These are phyloP conservation scores for Urocitellus parryii DNA, from an alignment of 2,113 vertebrate genomes.

Conservation along the genomic window DNA sequence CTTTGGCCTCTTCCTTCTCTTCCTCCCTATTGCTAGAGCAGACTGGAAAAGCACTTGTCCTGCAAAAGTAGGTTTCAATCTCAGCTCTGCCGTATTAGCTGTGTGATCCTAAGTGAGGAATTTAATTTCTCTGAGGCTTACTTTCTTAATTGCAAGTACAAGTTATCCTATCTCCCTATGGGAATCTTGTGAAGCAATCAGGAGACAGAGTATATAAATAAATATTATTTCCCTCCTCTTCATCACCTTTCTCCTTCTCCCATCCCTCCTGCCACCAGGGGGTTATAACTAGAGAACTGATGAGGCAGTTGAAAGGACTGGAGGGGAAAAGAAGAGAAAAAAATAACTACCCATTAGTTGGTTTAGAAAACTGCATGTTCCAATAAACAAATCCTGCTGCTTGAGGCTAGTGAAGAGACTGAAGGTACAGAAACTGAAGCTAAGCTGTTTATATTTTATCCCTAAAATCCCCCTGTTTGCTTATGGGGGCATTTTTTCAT, in stretches of 20 bases:
- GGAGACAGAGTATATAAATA: neutral
- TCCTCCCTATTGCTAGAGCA: neutral
- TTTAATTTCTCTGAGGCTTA: constrained; percentile 44
- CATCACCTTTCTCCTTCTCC: neutral
- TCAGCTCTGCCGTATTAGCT: constrained; percentile 5
- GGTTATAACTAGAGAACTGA: constrained; percentile 3
- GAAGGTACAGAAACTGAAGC: constrained; percentile 36
- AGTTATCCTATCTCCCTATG: neutral
- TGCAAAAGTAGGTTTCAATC: neutral
- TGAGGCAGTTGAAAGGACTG: constrained; percentile 7
- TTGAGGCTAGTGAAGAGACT: constrained; percentile 53
- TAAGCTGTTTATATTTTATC: constrained; percentile 62
- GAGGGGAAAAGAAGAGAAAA: constrained; percentile 27
- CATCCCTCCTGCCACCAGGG: neutral
- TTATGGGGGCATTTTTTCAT: constrained; percentile 61
- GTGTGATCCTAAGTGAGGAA: neutral
- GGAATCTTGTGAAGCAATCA: neutral
- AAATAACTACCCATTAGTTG: constrained; percentile 35
- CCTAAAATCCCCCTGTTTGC: constrained; percentile 36
- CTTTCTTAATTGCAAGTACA: constrained; percentile 20
- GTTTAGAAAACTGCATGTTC: constrained; percentile 45
- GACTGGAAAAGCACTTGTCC: neutral
- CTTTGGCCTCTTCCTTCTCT: neutral
- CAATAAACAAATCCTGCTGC: constrained; percentile 53
- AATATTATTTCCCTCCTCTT: neutral